Percentiles rank a stretch among this genome's conserved stretches.
Conservation (phyloP, 2,888 invertebrate species). For the Pandemis cinnamomeana region DNA sequence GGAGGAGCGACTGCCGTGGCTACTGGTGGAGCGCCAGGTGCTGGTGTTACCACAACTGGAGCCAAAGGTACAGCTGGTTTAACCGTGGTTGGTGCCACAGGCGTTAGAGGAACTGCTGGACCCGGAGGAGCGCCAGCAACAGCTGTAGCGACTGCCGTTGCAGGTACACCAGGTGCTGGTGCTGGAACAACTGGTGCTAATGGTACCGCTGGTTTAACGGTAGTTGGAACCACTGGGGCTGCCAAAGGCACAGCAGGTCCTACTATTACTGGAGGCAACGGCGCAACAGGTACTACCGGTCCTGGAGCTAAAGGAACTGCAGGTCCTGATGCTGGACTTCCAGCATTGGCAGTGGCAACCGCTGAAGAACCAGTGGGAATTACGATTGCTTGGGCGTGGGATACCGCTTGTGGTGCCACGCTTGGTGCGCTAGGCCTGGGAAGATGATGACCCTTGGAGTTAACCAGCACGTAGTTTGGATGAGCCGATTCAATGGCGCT, state of each 20-base stretch:
- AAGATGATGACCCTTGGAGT: conserved; percentile 29
- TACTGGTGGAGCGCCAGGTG: neutral
- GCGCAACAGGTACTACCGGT: neutral
- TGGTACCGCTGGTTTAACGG: conserved; percentile 3
- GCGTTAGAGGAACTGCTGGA: neutral
- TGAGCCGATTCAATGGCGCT: conserved; percentile 1
- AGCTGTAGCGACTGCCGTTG: conserved; percentile 1
- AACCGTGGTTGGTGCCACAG: neutral
- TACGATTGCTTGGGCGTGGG: conserved; percentile 25
- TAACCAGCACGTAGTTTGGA: conserved; percentile 30
- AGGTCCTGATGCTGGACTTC: neutral
- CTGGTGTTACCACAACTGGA: conserved; percentile 1
- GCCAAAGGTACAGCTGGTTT: neutral
- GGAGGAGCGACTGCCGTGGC: neutral
- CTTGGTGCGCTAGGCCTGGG: neutral
- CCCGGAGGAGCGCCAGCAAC: neutral
- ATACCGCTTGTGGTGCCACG: conserved; percentile 1
- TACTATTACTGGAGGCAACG: neutral
- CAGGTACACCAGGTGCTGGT: neutral
- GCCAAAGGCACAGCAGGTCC: neutral
- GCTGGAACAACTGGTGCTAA: conserved; percentile 13
- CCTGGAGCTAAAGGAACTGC: neutral
- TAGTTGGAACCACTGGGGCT: neutral
- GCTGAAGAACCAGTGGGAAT: conserved; percentile 18
- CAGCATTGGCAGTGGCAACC: neutral